Conservation (phyloP, 2,888 invertebrate genomes). For the Charanyca ferruginea region DNA sequence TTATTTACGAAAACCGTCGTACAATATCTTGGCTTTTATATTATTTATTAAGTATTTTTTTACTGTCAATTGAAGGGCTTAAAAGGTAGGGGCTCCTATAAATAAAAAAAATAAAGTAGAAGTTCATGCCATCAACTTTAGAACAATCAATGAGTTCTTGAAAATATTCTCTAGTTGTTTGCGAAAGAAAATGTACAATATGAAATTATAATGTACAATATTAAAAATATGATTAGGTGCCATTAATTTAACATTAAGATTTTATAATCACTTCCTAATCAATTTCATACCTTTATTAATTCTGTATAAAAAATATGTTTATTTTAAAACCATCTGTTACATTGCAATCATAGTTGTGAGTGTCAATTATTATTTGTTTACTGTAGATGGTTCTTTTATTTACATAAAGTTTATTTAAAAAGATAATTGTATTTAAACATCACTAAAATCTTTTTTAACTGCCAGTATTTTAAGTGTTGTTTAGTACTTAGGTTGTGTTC, state of each 20-base stretch:
- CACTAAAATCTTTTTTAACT: conserved; percentile 71
- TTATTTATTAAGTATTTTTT: background rate
- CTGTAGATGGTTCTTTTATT: background rate
- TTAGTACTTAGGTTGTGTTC: conserved; percentile 82
- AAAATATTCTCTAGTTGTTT: background rate
- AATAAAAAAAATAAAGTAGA: background rate
- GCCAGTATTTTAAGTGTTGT: conserved; percentile 85
- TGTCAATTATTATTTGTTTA: background rate
- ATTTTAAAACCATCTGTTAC: background rate
- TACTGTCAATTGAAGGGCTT: conserved; percentile 20
- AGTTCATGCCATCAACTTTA: background rate
- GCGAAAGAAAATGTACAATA: conserved; percentile 5
- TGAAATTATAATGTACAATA: conserved; percentile 4
- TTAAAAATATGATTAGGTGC: conserved; percentile 19
- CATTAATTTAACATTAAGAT: conserved; percentile 17
- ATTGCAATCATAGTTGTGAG: background rate
- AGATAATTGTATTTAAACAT: conserved; percentile 44
- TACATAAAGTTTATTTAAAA: conserved; percentile 33
- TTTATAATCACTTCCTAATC: conserved; percentile 11
- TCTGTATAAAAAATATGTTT: conserved; percentile 19
- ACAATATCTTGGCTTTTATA: conserved; percentile 22
- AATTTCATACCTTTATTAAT: background rate
- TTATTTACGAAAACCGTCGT: conserved; percentile 17
- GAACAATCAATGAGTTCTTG: conserved; percentile 1
- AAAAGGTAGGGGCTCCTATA: background rate